Evolutionary conservation across 1,140 invertebrate genomes (phyloP), one percentile per base, ranked within the genome.

Genomic region (Spodoptera frugiperda): DNA sequence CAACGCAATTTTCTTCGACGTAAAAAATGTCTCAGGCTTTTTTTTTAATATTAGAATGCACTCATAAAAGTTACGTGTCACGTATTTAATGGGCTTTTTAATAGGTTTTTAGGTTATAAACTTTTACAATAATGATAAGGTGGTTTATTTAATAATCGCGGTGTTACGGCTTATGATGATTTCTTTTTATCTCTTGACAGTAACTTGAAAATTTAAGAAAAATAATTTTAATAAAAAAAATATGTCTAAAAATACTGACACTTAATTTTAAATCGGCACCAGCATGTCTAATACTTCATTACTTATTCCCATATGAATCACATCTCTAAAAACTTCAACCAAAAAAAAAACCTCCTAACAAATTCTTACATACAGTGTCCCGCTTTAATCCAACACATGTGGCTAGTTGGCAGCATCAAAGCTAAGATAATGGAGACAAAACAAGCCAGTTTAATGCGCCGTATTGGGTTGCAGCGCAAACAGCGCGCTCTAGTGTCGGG

Each of bases 381-480:
- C 68, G 54, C 53, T 77, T 77, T 78, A 63, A 72, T 55, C 39
- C 59, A 84, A 78, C 84, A 90, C 79, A 85, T 87, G 83, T 81
- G 76, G 65, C 63, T 85, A 88, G 89, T 91, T 89, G 79, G 83
- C 78, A 82, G 88, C 86, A 88, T 90, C 89, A 91, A 90, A 90
- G 89, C 79, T 78, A 79, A 87, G 89, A 90, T 91, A 92, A 92
- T 92, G 91, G 89, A 92, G 84, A 86, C 86, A 89, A 91, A 89
- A 88, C 87, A 86, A 87, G 82, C 85, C 82, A 76, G 81, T 86
- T 87, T 92, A 92, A 92, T 91, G 91, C 78, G 83, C 89, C 85
- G 84, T 90, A 90, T 92, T 88, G 73, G 82, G 84, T 92, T 92
- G 76, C 91, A 84, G 85, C 76, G 83, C 86, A 89, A 92, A 92